These are phyloP conservation scores for Myotis brandtii DNA, from an alignment of 2,113 vertebrate genomes.

Conservation along the genomic window DNA sequence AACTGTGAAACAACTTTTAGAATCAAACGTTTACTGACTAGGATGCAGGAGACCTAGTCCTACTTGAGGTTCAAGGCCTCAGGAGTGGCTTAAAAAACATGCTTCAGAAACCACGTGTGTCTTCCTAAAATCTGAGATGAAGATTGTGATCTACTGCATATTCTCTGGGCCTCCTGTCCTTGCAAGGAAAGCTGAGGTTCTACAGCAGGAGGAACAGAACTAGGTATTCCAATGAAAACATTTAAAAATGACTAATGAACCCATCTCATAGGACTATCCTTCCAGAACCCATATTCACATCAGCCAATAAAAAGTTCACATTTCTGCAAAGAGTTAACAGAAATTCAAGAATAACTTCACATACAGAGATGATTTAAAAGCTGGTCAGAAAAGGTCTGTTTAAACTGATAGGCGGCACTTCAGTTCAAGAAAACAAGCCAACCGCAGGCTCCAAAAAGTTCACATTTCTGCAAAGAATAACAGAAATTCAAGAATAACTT, in stretches of 20 bases:
- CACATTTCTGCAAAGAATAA: neutral
- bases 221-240: neutral
- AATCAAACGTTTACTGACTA: neutral
- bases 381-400: neutral
- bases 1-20: neutral
- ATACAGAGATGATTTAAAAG: neutral
- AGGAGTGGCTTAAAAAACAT: neutral
- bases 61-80: neutral
- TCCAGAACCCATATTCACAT: neutral
- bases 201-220: neutral
- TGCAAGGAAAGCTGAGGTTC: neutral
- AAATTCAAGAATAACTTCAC: constrained; percentile 38
- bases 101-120: neutral
- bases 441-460: neutral
- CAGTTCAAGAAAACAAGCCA: neutral
- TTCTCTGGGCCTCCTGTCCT: neutral
- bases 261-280: neutral
- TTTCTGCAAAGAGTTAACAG: neutral
- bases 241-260: constrained; percentile 13
- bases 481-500: constrained; percentile 15
- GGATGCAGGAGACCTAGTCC: neutral
- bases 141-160: neutral
- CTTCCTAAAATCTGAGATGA: constrained; percentile 15
- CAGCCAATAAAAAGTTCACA: constrained; percentile 17
- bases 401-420: neutral